Evolutionary conservation across 2,888 invertebrate species (phyloP), one percentile per base, ranked within the genome.

Genomic region (Siphlonurus alternatus): DNA sequence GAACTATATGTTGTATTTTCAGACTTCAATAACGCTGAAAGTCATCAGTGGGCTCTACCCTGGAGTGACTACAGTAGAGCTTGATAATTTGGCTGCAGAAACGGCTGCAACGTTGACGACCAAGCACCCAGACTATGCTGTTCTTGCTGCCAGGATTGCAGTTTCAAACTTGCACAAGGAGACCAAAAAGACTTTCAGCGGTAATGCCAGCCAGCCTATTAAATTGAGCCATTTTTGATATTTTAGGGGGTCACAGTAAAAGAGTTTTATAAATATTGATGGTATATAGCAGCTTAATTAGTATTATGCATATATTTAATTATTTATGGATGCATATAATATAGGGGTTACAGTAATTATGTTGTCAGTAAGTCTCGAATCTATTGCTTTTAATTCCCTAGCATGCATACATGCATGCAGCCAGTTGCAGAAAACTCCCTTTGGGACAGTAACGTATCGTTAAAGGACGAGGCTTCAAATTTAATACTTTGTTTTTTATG

Each of bases 31-130:
- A 66, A 93, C 93, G 0, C 76, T 89, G 68, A 93, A 94, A 78
- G 97, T 98, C 0, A 94, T 98, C 69, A 91, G 81, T 76, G 98
- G 98, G 0, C 81, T 99, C 54, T 98, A 97, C 75, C 86, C 91
- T 66, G 98, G 98, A 18, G 97, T 99, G 1, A 94, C 94, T 5
- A 99, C 98, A 0, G 89, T 94, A 20, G 96, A 99, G 74, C 78
- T 99, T 70, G 99, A 99, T 76, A 98, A 96, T 74, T 79, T 99
- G 67, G 98, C 99, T 59, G 99, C 99, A 0, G 98, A 99, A 78
- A 98, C 93, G 54, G 93, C 98, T n/a, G 98, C 98, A 15, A 93
- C 93, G 25, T 90, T 97, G 89, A 97, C 98, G 0, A 94, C 94
- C 2, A 88, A 89, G 72, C 98, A 99, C 78, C 94, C 97, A 0